phyloP scores from a whole-genome alignment of 1,140 invertebrate genomes.

The Bilobella aurantiaca region DNA sequence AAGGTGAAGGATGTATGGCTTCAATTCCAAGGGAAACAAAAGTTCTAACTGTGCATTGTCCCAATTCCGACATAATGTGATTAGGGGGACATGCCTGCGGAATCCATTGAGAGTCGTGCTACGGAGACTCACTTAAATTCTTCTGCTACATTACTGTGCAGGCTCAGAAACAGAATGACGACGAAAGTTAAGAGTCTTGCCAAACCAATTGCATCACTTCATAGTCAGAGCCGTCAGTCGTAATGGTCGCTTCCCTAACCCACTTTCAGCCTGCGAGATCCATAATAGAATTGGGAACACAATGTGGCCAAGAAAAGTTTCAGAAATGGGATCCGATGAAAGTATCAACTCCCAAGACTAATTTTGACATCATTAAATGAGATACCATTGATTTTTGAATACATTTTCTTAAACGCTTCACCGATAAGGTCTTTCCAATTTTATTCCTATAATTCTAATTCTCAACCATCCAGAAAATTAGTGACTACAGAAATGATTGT shows the following conservation, averaged over 20 bases:
- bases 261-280: not conserved
- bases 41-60: conserved; percentile 3
- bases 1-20: not conserved
- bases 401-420: too few relatives aligned
- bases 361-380: not conserved
- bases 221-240: not conserved
- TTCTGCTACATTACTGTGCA: too few relatives aligned
- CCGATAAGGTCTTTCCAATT: too few relatives aligned
- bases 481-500: too few relatives aligned
- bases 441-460: too few relatives aligned
- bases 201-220: conserved; percentile 3
- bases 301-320: not conserved
- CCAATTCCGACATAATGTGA: not conserved
- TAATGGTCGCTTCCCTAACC: not conserved
- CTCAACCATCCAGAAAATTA: too few relatives aligned
- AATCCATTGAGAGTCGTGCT: not conserved
- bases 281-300: conserved; percentile 3
- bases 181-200: not conserved
- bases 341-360: not conserved
- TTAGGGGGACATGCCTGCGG: not conserved
- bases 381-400: too few relatives aligned
- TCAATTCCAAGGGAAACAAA: not conserved
- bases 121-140: too few relatives aligned
- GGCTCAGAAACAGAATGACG: too few relatives aligned
- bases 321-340: too few relatives aligned